Conservation (phyloP, 2,888 invertebrate genomes). For the Leptura quadrifasciata region DNA sequence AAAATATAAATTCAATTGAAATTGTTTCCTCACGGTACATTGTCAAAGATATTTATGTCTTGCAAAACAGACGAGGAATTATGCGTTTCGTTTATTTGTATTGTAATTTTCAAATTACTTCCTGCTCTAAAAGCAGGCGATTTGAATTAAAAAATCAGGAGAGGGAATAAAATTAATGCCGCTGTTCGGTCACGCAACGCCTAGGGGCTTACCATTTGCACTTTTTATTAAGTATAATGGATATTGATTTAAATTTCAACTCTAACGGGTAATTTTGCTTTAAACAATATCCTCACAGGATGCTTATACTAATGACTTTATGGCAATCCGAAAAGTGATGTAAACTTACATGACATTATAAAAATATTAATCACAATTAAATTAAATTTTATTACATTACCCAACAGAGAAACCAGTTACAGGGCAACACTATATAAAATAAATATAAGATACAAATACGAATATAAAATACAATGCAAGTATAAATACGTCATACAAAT, state of each 20-base stretch:
- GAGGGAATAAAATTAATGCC: background rate
- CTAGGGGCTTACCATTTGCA: background rate
- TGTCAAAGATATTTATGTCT: background rate
- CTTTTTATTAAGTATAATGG: conserved; percentile 21
- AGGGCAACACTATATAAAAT: too few relatives aligned
- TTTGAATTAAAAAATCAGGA: conserved; percentile 15
- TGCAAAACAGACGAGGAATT: background rate
- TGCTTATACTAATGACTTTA: too few relatives aligned
- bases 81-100: conserved; percentile 5
- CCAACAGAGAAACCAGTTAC: too few relatives aligned
- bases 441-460: too few relatives aligned
- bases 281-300: too few relatives aligned
- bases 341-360: too few relatives aligned
- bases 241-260: conserved; percentile 12
- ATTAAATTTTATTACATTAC: too few relatives aligned
- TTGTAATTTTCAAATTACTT: conserved; percentile 32
- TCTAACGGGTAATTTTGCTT: background rate
- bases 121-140: background rate
- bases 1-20: background rate
- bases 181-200: conserved; percentile 12
- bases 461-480: too few relatives aligned
- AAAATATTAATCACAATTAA: too few relatives aligned
- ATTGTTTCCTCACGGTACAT: background rate
- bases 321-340: too few relatives aligned
- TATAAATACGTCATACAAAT: too few relatives aligned